These are phyloP conservation scores for Acyrthosiphon pisum DNA, from an alignment of 1,140 invertebrate species.

Conservation along the genomic window DNA sequence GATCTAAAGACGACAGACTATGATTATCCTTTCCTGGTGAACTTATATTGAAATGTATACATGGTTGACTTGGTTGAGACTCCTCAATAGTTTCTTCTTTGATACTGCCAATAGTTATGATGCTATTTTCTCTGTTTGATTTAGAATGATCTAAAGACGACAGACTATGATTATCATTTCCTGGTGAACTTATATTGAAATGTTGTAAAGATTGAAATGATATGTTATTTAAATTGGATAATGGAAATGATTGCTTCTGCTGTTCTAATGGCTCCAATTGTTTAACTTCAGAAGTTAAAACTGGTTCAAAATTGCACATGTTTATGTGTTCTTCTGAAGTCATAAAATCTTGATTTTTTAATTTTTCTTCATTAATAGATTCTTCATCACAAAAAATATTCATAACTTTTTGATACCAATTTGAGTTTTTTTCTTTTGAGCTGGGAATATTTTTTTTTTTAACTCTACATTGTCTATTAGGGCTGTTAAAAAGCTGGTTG, in stretches of 20 bases:
- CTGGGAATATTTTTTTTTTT: not conserved
- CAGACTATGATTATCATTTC: not conserved
- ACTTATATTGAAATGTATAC: not conserved
- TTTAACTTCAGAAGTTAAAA: not conserved
- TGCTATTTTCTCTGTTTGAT: not conserved
- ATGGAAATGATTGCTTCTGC: not conserved
- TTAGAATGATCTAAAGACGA: not conserved
- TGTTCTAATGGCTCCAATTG: not conserved
- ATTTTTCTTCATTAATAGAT: not conserved
- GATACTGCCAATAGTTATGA: not conserved
- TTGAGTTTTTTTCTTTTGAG: not conserved
- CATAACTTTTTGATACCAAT: slow-evolving; percentile 43
- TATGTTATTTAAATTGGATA: not conserved
- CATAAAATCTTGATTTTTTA: not conserved
- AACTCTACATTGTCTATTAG: not conserved
- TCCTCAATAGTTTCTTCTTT: not conserved
- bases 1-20: not conserved
- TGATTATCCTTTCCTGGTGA: not conserved
- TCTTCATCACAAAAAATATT: not conserved
- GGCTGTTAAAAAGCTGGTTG: not conserved
- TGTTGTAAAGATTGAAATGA: not conserved
- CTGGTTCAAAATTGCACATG: not conserved
- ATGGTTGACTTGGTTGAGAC: not conserved
- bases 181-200: not conserved
- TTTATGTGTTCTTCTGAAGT: not conserved